Evolutionary conservation across 2,113 vertebrate species (phyloP), one percentile per base, ranked within the genome.

Genomic region (Coregonus clupeaformis): DNA sequence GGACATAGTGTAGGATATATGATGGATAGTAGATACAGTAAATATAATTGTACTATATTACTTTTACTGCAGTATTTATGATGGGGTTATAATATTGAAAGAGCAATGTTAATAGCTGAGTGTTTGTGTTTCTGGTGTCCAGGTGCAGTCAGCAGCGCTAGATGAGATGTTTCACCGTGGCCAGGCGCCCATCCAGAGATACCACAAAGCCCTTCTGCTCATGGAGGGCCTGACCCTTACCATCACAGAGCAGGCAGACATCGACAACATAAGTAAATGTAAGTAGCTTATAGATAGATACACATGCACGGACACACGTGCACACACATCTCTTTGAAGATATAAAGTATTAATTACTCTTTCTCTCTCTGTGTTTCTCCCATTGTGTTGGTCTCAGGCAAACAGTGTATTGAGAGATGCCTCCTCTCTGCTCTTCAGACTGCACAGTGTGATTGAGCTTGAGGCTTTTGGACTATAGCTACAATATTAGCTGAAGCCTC

Each of bases 101-200:
- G 57, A 60, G 2, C 57, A 24, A 16, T n/a, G n/a, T 22, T 60
- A 60, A 45, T 45, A 22, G 3, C 6, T 55, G 47, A 27, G 5
- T 47, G 11, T 30, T 3, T 64, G 29, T 60, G 3, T 22, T 45
- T 13, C n/a, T 82, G n/a, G 5, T 20, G 73, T 42, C 4, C 84
- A 98, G 97, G 95, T 98, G 5, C 96, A 97, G 82, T 91, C 96
- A 9, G 95, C 97, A 0, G 97, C 97, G 6, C 88, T 98, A 77
- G 97, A 98, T 64, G 96, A 98, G 91, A 97, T 98, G 96, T 98
- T 98, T 83, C 95, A 96, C 79, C 93, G 90, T 70, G 92, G 93
- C 9, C 92, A 93, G 60, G 92, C 94, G 71, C 96, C 95, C 0
- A 88, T 93, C 3, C 95, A 96, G 69, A 92, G 96, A 73, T 98